Base-by-base conservation (phyloP, 53 echinoderm and acorn worm genomes). In the Astropecten irregularis region DNA sequence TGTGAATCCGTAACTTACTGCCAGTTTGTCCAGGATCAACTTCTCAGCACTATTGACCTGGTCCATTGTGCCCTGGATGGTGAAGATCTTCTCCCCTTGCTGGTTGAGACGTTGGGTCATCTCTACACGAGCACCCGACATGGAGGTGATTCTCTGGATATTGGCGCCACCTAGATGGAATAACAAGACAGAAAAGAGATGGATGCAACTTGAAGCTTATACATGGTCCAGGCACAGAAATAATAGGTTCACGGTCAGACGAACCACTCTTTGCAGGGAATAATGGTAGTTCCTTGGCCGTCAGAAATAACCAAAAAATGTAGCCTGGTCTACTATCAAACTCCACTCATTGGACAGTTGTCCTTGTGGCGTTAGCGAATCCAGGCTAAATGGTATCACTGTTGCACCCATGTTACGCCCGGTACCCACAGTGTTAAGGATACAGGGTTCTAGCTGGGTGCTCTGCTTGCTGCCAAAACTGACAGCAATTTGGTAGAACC, bases 311-410 rank as follows among this genome's bases (percentile, higher is more conserved):
- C n/a, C n/a, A n/a, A n/a, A n/a, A 25, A 68, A 7, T 89, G 93
- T 93, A 63, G 87, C 65, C 84, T 83, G 93, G 86, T 76, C 93
- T 93, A 93, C 93, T 93, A 93, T 93, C 93, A 87, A 93, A 93
- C 93, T 66, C 93, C 85, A 86, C 90, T 71, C 90, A 93, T 46
- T 18, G 87, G 40, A 73, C 37, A 20, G 20, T 9, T 35, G 60
- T 73, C 77, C 89, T 89, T 57, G 90, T 90, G 82, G 93, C 87
- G 90, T 87, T 87, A 90, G 90, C 90, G 90, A 93, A 87, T 83
- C 90, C 90, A 65, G 87, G 79, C 93, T 55, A 46, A 40, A 47
- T 8, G 11, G 54, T 40, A 52, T 90, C 90, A 39, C 67, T 87
- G 29, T 90, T 18, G 93, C 93, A 90, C 56, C 84, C 67, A 54